phyloP scores from a whole-genome alignment of 2,113 vertebrate genomes.

The Oreochromis spilurus region DNA sequence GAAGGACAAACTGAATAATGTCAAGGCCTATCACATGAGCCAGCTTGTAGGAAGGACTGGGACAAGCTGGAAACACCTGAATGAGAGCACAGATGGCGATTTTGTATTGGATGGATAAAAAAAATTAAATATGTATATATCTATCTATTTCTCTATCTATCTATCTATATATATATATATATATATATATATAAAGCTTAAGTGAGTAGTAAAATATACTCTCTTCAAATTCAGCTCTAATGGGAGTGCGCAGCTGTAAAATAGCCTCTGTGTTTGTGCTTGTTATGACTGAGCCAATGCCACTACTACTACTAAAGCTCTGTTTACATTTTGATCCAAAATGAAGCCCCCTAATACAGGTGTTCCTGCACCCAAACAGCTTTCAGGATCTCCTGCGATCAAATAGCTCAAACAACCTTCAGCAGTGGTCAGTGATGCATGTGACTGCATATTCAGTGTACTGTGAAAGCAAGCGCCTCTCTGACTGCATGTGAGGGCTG shows the following conservation, averaged over 20 bases:
- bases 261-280: neutral
- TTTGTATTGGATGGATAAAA: neutral
- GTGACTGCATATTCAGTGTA: conserved; percentile 47
- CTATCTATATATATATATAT: no score
- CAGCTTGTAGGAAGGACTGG: neutral
- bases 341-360: conserved; percentile 4
- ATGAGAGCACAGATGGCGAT: neutral
- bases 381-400: conserved; percentile 12
- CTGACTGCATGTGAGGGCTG: conserved; percentile 2
- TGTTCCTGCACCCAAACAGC: conserved; percentile 25
- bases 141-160: no score
- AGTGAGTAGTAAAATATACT: neutral
- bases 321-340: conserved; percentile 3
- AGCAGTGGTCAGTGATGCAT: conserved; percentile 43
- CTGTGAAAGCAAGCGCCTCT: conserved; percentile 35
- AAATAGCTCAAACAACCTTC: conserved; percentile 18
- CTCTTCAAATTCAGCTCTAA: neutral
- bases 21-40: neutral
- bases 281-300: neutral
- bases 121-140: neutral
- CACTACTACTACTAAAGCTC: neutral
- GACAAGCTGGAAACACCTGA: neutral
- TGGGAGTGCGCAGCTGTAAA: neutral
- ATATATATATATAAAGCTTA: neutral
- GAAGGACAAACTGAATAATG: neutral